phyloP scores from a whole-genome alignment of 2,888 invertebrate genomes.

The Steinernema carpocapsae region DNA sequence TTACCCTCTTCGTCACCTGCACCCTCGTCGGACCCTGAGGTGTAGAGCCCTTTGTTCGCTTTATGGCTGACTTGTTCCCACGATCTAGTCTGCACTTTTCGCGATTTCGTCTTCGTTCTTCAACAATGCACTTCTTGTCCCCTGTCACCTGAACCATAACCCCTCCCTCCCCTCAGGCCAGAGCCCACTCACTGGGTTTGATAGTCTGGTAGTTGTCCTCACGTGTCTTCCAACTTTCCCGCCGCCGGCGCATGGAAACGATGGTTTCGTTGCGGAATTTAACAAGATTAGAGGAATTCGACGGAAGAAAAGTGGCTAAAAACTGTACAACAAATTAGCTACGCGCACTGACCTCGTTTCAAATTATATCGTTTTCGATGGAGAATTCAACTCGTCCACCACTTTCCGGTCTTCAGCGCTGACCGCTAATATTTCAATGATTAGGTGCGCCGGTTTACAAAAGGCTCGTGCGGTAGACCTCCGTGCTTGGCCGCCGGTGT shows the following conservation, averaged over 20 bases:
- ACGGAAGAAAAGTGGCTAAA: slow-evolving; percentile 1
- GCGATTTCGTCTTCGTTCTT: slow-evolving; percentile 30
- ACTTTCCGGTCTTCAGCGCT: slow-evolving; percentile 12
- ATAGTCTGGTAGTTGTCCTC: not conserved
- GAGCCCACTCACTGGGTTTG: not conserved
- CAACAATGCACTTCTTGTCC: slow-evolving; percentile 25
- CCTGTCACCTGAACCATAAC: not conserved
- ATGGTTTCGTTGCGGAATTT: no score
- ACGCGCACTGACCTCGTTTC: slow-evolving; percentile 28
- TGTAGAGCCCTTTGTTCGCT: slow-evolving; percentile 34
- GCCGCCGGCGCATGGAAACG: no score
- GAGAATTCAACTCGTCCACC: slow-evolving; percentile 3
- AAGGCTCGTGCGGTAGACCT: not conserved
- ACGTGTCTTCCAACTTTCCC: no score
- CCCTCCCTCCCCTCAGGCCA: not conserved
- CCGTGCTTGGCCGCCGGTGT: not conserved
- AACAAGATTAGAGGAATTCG: slow-evolving; percentile 6
- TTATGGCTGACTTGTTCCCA: slow-evolving; percentile 35
- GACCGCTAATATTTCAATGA: not conserved
- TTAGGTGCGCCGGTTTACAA: not conserved
- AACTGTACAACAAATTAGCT: slow-evolving; percentile 24
- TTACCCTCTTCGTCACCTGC: slow-evolving; percentile 30
- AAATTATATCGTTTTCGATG: slow-evolving; percentile 28
- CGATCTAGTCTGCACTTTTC: slow-evolving; percentile 32
- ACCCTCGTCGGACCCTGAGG: slow-evolving; percentile 31